Conservation (phyloP, 2,888 invertebrate species). For the Protonemura montana region DNA sequence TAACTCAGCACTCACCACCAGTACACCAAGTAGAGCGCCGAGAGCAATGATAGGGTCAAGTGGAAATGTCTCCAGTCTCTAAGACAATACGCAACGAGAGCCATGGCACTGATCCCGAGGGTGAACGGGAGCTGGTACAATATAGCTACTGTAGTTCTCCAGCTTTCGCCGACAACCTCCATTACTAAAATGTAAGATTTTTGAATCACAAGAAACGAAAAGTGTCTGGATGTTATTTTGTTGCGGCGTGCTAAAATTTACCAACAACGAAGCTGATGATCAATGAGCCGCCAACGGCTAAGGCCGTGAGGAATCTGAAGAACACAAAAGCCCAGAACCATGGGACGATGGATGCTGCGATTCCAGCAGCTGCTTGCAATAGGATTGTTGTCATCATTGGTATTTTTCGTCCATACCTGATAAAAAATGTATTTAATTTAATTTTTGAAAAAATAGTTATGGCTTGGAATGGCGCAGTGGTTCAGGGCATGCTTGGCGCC, state of each 20-base stretch:
- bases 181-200: conserved; percentile 45
- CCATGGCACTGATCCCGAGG: conserved; percentile 67
- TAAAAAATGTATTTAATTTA: too few species aligned
- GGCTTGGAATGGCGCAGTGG: too few species aligned
- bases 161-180: conserved; percentile 66
- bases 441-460: too few species aligned
- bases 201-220: too few species aligned
- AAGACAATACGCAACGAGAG: conserved; percentile 65
- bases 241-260: conserved; percentile 61
- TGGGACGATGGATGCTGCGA: conserved; percentile 64
- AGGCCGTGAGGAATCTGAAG: conserved; percentile 65
- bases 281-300: conserved; percentile 70
- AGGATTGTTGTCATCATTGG: conserved; percentile 66
- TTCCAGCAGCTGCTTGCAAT: conserved; percentile 64
- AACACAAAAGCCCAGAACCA: conserved; percentile 65
- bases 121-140: conserved; percentile 71
- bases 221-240: too few species aligned
- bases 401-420: conserved; percentile 64
- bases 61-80: conserved; percentile 71
- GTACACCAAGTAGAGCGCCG: conserved; percentile 62
- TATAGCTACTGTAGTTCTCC: conserved; percentile 68
- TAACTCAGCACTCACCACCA: conserved; percentile 60
- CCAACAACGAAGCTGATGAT: conserved; percentile 73
- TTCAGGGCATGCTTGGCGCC: too few species aligned
- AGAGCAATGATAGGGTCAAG: conserved; percentile 63